Percentiles rank a stretch among this genome's conserved stretches.
Evolutionary conservation across 92 coral and sea anemone genomes (phyloP).

Genomic region (Pocillopora meandrina): DNA sequence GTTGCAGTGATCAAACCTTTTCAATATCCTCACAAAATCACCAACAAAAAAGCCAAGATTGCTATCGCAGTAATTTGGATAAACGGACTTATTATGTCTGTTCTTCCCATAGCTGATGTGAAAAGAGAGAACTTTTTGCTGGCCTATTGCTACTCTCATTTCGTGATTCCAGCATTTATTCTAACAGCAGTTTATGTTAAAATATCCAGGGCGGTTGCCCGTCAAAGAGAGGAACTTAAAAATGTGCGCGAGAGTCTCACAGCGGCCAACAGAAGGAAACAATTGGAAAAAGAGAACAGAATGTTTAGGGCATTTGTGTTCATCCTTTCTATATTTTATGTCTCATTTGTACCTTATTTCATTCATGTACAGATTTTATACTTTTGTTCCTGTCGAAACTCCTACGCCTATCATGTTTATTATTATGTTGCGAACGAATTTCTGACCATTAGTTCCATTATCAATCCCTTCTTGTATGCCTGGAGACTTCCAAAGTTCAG

Average conservation of each 20-base stretch:
- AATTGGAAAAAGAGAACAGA: slow-evolving; percentile 25
- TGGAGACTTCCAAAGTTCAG: slow-evolving; percentile 42
- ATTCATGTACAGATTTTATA: slow-evolving; percentile 19
- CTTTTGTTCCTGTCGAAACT: slow-evolving; percentile 26
- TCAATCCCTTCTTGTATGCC: slow-evolving; percentile 43
- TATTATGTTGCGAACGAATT: slow-evolving; percentile 21
- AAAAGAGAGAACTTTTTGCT: slow-evolving; percentile 7
- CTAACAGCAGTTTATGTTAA: slow-evolving; percentile 22
- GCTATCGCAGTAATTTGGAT: slow-evolving; percentile 21
- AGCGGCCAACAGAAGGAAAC: slow-evolving; percentile 2
- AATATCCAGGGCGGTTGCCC: slow-evolving; percentile 13
- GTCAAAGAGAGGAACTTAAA: slow-evolving; percentile 29
- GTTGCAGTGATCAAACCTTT: slow-evolving; percentile 25
- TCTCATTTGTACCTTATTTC: slow-evolving; percentile 30
- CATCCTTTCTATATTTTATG: slow-evolving; percentile 13
- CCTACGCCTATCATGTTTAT: background rate
- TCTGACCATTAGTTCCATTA: slow-evolving; percentile 18
- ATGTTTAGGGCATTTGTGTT: slow-evolving; percentile 33
- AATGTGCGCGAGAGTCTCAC: slow-evolving; percentile 32
- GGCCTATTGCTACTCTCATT: slow-evolving; percentile 35
- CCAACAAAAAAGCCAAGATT: background rate
- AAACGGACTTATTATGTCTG: slow-evolving; percentile 29
- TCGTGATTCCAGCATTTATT: slow-evolving; percentile 19
- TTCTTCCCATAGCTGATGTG: slow-evolving; percentile 21
- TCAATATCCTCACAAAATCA: slow-evolving; percentile 21